phyloP scores from a whole-genome alignment of 2,113 vertebrate species.

The Progne subis region DNA sequence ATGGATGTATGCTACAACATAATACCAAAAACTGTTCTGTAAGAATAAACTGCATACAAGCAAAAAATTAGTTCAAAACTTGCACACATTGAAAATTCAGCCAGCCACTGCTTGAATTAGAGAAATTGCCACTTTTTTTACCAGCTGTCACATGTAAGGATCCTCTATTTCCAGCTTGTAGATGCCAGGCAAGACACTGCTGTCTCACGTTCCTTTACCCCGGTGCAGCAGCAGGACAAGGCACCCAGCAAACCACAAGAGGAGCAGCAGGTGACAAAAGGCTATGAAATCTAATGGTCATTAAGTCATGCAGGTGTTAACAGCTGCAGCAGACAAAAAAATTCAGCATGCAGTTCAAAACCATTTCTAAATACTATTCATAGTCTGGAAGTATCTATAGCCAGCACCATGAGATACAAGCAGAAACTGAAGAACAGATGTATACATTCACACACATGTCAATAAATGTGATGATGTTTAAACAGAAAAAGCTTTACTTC shows the following conservation, averaged over 20 bases:
- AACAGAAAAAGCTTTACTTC: background rate
- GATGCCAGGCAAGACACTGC: background rate
- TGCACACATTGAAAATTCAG: background rate
- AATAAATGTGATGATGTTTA: background rate
- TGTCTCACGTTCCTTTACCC: too few species aligned
- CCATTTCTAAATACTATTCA: background rate
- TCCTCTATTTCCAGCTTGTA: background rate
- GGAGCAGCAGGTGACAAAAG: background rate
- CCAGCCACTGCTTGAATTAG: background rate
- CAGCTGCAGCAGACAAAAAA: background rate
- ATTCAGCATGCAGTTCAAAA: background rate
- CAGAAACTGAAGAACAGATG: background rate
- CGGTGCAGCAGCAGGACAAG: rapidly evolving
- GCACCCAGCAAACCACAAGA: background rate
- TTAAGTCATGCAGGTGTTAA: rapidly evolving
- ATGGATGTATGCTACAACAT: rapidly evolving
- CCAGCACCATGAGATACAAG: background rate
- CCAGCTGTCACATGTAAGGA: background rate
- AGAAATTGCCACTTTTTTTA: background rate
- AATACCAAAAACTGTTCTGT: background rate
- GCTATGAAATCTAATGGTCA: background rate
- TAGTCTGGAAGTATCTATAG: background rate
- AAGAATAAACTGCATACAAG: too few species aligned
- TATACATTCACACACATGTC: too few species aligned
- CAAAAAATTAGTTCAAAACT: background rate